Conservation (phyloP, 2,113 vertebrate genomes). For the Macaca nemestrina region DNA sequence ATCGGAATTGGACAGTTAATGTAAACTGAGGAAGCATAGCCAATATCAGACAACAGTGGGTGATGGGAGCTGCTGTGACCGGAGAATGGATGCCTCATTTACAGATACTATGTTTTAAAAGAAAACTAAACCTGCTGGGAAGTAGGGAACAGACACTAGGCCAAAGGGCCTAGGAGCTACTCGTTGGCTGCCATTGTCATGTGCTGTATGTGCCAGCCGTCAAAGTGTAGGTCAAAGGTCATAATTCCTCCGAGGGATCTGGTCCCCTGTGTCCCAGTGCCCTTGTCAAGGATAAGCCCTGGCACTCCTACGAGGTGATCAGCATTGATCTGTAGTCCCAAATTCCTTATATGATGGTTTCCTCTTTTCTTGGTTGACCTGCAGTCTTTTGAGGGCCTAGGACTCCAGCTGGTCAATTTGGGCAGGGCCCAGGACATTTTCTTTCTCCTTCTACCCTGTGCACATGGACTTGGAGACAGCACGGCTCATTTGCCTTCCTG, state of each 20-base stretch:
- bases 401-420: neutral
- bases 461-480: neutral
- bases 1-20: neutral
- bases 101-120: neutral
- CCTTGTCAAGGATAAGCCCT: neutral
- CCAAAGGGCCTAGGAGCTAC: neutral
- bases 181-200: neutral
- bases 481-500: neutral
- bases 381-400: rapidly evolving
- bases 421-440: neutral
- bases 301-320: neutral
- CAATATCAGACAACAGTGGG: neutral
- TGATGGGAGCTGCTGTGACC: neutral
- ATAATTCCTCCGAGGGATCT: neutral
- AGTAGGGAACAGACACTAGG: neutral
- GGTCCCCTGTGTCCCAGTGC: neutral
- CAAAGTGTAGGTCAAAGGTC: neutral
- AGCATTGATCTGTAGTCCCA: neutral
- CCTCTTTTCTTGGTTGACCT: neutral
- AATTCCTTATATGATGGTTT: neutral
- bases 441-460: neutral
- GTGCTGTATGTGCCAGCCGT: rapidly evolving
- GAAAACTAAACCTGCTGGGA: neutral
- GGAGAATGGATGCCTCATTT: neutral
- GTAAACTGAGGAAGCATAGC: neutral